Percentiles rank a stretch among this genome's conserved stretches.
Conservation (phyloP, 1,140 invertebrate species). For the Dufourea novaeangliae region DNA sequence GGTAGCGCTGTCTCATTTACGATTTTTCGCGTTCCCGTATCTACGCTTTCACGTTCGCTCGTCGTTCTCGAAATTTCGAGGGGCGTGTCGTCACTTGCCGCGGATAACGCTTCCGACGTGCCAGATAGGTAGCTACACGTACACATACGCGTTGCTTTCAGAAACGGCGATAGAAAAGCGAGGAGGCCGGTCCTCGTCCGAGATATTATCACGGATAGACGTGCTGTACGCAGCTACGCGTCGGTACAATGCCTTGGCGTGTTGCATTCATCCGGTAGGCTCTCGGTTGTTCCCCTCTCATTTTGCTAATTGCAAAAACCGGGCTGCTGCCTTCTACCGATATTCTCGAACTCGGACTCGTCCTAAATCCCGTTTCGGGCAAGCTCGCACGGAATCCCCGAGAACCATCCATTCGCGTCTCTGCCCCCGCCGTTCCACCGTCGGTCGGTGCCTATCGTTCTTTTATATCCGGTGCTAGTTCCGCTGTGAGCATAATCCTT, state of each 20-base stretch:
- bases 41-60: background rate
- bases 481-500: too few relatives aligned
- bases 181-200: background rate
- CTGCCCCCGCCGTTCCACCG: too few relatives aligned
- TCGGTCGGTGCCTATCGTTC: background rate
- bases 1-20: background rate
- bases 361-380: conserved; percentile 9
- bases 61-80: conserved; percentile 31
- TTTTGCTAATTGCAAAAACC: conserved; percentile 74
- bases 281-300: conserved; percentile 56
- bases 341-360: conserved; percentile 29
- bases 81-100: background rate
- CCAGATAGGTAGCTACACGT: background rate
- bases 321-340: conserved; percentile 25
- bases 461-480: background rate
- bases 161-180: conserved; percentile 11
- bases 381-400: background rate
- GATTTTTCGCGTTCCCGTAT: background rate
- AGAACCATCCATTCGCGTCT: background rate
- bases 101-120: background rate
- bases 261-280: conserved; percentile 57
- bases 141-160: background rate
- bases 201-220: conserved; percentile 55
- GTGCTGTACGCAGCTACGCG: conserved; percentile 29
- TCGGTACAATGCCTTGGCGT: conserved; percentile 54